Percentiles rank a stretch among this genome's conserved stretches.
Conservation (phyloP, 30 jellyfish, hydroid and myxozoan genomes). For the Nemopilema nomurai region DNA sequence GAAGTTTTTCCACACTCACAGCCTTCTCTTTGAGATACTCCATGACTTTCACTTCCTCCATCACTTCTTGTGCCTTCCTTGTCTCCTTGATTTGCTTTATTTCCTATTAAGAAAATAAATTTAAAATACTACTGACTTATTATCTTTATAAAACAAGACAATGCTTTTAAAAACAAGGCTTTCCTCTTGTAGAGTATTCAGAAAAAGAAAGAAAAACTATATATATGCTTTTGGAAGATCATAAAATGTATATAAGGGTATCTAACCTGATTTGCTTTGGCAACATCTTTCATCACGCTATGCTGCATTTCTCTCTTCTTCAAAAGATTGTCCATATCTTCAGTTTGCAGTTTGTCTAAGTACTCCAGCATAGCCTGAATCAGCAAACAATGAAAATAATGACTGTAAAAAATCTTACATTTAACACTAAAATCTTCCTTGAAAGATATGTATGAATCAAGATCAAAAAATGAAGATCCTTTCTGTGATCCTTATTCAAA, state of each 20-base stretch:
- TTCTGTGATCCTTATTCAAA: too few relatives aligned
- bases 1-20: constrained; percentile 52
- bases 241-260: too few relatives aligned
- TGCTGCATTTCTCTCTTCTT: constrained; percentile 89
- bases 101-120: constrained; percentile 51
- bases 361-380: constrained; percentile 95
- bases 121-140: too few relatives aligned
- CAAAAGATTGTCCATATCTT: constrained; percentile 82
- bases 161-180: too few relatives aligned
- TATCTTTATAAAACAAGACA: too few relatives aligned
- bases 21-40: constrained; percentile 92
- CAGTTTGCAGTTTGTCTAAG: constrained; percentile 86
- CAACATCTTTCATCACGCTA: constrained; percentile 87
- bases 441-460: too few relatives aligned
- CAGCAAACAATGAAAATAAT: not conserved
- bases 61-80: constrained; percentile 70
- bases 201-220: not conserved
- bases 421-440: too few relatives aligned
- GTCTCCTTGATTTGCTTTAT: constrained; percentile 49
- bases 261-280: constrained; percentile 87
- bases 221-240: too few relatives aligned
- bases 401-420: too few relatives aligned
- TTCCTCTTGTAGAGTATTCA: too few relatives aligned
- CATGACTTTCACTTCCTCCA: constrained; percentile 92
- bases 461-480: too few relatives aligned